Conservation (phyloP, 2,113 vertebrate genomes). For the Procavia capensis region DNA sequence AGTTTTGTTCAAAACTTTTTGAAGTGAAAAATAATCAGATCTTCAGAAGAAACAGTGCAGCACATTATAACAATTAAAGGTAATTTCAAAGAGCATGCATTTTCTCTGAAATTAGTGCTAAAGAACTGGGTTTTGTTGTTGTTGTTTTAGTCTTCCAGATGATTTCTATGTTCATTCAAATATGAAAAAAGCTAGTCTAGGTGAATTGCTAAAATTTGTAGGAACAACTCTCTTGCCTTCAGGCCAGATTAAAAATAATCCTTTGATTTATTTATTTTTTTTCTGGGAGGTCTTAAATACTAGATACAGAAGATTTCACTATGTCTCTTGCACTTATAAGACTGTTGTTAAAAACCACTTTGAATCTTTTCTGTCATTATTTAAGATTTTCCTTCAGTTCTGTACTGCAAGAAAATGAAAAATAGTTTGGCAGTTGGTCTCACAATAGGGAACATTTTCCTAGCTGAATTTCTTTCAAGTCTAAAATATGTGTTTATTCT, state of each 20-base stretch:
- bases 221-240: not conserved
- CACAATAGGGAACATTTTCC: not conserved
- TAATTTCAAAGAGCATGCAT: not conserved
- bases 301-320: not conserved
- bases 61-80: not conserved
- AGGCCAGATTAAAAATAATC: not conserved
- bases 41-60: not conserved
- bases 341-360: not conserved
- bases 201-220: too few relatives aligned
- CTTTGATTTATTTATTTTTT: not conserved
- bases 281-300: not conserved
- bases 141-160: not conserved
- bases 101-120: not conserved
- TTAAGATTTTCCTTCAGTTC: not conserved
- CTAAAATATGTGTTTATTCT: constrained; percentile 40
- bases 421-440: not conserved
- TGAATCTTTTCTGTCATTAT: not conserved
- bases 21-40: not conserved
- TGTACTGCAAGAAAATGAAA: not conserved
- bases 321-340: not conserved
- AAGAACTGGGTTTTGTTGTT: constrained; percentile 4
- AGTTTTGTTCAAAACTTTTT: not conserved
- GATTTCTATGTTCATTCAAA: not conserved
- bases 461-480: constrained; percentile 50
- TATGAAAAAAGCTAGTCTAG: not conserved